phyloP scores from a whole-genome alignment of 2,113 vertebrate species.

The Sardina pilchardus region DNA sequence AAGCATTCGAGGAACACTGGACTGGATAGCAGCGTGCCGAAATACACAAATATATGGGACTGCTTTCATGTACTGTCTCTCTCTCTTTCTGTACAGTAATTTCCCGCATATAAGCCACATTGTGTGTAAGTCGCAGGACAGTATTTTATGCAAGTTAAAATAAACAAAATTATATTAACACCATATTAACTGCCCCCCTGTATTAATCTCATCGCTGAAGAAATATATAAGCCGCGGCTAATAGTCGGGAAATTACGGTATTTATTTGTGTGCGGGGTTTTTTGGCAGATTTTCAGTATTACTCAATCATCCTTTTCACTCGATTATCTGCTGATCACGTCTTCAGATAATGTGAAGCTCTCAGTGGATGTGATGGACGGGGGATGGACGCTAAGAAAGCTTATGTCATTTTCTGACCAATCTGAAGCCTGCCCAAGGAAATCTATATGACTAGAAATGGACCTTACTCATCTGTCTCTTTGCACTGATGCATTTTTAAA shows the following conservation, averaged over 20 bases:
- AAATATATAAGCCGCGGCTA: no score
- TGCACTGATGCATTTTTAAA: conserved; percentile 22
- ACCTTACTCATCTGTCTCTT: not conserved
- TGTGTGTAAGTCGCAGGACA: no score
- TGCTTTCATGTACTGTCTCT: not conserved
- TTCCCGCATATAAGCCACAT: no score
- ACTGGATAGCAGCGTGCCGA: not conserved
- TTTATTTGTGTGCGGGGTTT: not conserved
- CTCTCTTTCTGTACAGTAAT: no score
- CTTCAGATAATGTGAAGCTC: not conserved
- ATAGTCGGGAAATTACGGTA: no score
- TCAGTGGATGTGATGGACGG: not conserved
- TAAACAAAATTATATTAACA: no score
- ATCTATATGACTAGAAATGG: not conserved
- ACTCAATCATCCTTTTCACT: not conserved
- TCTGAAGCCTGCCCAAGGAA: not conserved
- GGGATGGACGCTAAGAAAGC: not conserved
- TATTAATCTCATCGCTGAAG: no score
- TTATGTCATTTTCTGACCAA: not conserved
- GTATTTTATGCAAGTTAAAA: no score
- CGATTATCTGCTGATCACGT: not conserved
- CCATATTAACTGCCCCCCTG: no score
- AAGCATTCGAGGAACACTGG: not conserved
- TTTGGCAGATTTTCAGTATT: not conserved
- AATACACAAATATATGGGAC: not conserved